Base-by-base conservation (phyloP, 2,797 vertebrate species). In the Alectoris magna region DNA sequence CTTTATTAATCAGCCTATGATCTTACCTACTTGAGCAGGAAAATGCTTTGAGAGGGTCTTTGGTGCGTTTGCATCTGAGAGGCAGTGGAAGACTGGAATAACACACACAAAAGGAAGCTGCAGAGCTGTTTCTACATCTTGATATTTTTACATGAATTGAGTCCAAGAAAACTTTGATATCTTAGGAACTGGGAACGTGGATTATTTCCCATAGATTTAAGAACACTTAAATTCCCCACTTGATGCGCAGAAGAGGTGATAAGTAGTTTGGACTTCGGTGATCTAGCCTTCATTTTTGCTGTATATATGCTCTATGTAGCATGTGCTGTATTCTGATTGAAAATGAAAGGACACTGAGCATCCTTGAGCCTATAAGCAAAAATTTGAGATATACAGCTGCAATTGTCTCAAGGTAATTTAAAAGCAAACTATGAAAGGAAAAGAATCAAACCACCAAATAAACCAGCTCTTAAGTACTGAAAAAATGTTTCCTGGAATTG, bases 171-270 rank as follows among this genome's bases (percentile, higher is more conserved):
- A 14, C n/a, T 78, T 73, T 80, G 36, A n/a, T 89, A 6, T 24
- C 48, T 21, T 27, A 74, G 56, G 79, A 78, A 48, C 1, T 27
- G 3, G 7, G 14, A 26, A 0, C 73, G 87, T 68, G 0, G 2
- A 27, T 82, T 76, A 36, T 70, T 87, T 93, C 34, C 34, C 74
- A 23, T 71, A 82, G 27, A 36, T 66, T 84, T 68, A 83, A 62
- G 46, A 63, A 41, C 27, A 74, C 7, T 16, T 60, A 21, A 70
- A 87, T 48, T 91, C n/a, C 24, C 36, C 9, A 41, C 34, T 16
- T 80, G 58, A 29, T 51, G 58, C 24, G 34, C 22, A 62, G 17
- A 41, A 53, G 63, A 78, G 29, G 63, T 78, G 62, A 23, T 68
- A 72, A 69, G 13, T 48, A 19, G 6, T 73, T 59, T 86, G 34